A percentile compares a stretch with the other conserved stretches of the same genome.
phyloP scores from a whole-genome alignment of 2,888 invertebrate genomes.

The Apamea epomidion region DNA sequence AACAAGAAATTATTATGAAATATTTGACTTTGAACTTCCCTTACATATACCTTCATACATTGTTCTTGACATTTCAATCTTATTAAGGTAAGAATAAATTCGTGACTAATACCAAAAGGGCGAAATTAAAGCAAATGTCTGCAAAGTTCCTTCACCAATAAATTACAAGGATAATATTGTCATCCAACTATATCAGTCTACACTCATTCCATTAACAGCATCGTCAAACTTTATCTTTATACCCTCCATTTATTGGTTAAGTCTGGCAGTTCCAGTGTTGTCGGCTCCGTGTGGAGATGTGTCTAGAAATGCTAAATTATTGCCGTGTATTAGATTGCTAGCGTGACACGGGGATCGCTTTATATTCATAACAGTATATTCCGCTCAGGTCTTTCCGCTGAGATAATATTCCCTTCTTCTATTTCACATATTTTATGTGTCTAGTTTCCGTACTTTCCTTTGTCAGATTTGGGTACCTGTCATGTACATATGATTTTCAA shows the following conservation, averaged over 20 bases:
- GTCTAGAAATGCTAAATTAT: slow-evolving; percentile 65
- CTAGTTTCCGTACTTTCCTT: slow-evolving; percentile 9
- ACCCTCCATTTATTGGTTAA: slow-evolving; percentile 32
- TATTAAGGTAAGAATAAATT: slow-evolving; percentile 16
- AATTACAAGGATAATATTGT: slow-evolving; percentile 36
- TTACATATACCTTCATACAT: background rate
- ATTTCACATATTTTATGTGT: slow-evolving; percentile 27
- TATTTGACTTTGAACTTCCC: slow-evolving; percentile 9
- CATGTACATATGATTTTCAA: background rate
- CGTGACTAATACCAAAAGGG: slow-evolving; percentile 17
- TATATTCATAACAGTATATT: slow-evolving; percentile 49
- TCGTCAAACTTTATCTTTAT: slow-evolving; percentile 42
- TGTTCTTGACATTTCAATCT: slow-evolving; percentile 22
- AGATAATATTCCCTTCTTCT: slow-evolving; percentile 40
- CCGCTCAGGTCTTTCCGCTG: slow-evolving; percentile 19
- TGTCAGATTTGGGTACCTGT: background rate
- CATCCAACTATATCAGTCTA: slow-evolving; percentile 14
- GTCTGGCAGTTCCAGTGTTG: slow-evolving; percentile 42
- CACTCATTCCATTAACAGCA: slow-evolving; percentile 29
- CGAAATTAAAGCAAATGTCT: slow-evolving; percentile 18
- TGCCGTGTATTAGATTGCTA: slow-evolving; percentile 55
- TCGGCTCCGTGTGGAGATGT: slow-evolving; percentile 47
- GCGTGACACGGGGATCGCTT: slow-evolving; percentile 44
- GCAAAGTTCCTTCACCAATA: slow-evolving; percentile 18
- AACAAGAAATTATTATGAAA: background rate